Evolutionary conservation across 30 jellyfish, hydroid and myxozoan genomes (phyloP).

Genomic region (Aurelia sp.): DNA sequence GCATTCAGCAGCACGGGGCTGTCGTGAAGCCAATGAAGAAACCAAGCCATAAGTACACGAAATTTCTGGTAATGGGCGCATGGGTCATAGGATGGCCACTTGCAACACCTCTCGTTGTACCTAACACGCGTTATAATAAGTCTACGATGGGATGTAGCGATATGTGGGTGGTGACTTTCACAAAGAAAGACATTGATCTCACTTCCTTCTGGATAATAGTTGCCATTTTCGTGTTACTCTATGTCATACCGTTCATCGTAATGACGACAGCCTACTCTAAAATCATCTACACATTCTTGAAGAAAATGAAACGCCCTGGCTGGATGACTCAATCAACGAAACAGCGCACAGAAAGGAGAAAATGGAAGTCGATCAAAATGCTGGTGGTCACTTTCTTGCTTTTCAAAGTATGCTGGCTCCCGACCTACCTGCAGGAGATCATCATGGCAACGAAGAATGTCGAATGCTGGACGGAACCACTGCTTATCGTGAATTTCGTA

Average conservation of each 20-base stretch:
- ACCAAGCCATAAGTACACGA: background rate
- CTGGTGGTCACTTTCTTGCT: background rate
- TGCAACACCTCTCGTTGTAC: constrained; percentile 2
- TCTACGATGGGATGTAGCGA: background rate
- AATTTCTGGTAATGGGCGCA: background rate
- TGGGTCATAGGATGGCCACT: background rate
- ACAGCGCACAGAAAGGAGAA: background rate
- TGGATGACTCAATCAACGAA: background rate
- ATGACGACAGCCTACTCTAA: background rate
- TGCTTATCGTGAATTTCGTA: background rate
- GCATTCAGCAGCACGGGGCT: background rate
- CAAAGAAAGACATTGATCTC: background rate
- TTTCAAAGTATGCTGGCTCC: constrained; percentile 31
- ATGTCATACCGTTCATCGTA: background rate
- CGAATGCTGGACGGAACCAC: background rate
- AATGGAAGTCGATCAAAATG: constrained; percentile 7
- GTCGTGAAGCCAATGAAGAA: background rate
- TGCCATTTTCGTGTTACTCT: background rate
- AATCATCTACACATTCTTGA: constrained; percentile 2
- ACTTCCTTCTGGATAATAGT: background rate
- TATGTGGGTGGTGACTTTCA: background rate
- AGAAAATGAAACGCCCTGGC: constrained; percentile 11
- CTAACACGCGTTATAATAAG: too few relatives aligned
- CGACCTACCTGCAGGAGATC: constrained; percentile 15
- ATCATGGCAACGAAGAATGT: background rate